Evolutionary conservation across 2,888 invertebrate species (phyloP), one percentile per base, ranked within the genome.

Genomic region (Chrysomela aeneicollis): DNA sequence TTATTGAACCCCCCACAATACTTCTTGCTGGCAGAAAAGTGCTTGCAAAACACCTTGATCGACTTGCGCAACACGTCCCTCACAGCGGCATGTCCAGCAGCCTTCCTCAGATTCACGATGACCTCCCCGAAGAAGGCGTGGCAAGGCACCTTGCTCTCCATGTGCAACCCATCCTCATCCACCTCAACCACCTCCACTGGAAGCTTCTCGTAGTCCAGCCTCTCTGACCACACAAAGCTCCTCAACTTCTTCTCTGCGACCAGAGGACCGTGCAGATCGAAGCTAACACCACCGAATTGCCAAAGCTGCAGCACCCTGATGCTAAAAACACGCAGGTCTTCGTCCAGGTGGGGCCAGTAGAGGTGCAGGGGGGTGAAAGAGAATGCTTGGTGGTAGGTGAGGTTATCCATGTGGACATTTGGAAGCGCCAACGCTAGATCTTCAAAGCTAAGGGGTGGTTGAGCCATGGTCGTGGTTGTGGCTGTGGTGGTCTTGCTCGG

Each of bases 271-370:
- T 69, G 64, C 53, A 79, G 67, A 60, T 78, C 78, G 63, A 81
- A 82, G 60, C 78, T 80, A 8, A 87, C 80, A 1, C 88, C 88
- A 8, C 86, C 87, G 68, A 82, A 81, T 73, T 86, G 83, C 87
- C 87, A 88, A 22, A 87, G 80, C 49, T 85, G 82, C 65, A 84
- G 80, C 22, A 85, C 79, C 70, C 88, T 81, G 0, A 84, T 80
- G 47, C 87, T 86, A 73, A 88, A 87, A 18, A 84, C 73, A 17
- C 85, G 73, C 65, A 84, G 81, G 6, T 79, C 71, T 0, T 76
- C 69, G n/a, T 85, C 84, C 57, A 87, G 80, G 22, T 76, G 78
- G 64, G 78, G 82, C 87, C 87, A 88, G 57, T 81, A 83, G 53
- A 80, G 81, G 64, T 81, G 82, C 49, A 87, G 75, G 0, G 86